These are phyloP conservation scores for Biston betularia DNA, from an alignment of 2,888 invertebrate species.

Conservation along the genomic window DNA sequence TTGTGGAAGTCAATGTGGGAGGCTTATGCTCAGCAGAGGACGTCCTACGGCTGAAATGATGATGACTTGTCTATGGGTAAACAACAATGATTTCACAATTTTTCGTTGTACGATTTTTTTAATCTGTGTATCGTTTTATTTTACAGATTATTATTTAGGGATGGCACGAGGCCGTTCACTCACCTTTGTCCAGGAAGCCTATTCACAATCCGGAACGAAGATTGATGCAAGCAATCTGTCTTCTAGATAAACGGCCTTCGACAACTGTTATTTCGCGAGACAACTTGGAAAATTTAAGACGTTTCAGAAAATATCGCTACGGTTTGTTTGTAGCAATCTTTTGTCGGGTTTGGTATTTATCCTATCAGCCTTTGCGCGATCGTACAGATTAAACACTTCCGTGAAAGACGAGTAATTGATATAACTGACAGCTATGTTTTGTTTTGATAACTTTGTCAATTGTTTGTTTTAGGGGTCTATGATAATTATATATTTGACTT, in stretches of 20 bases:
- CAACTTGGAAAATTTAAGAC: constrained; percentile 27
- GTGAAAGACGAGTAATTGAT: not conserved
- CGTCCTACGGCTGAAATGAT: too few relatives aligned
- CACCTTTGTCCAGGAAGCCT: constrained; percentile 28
- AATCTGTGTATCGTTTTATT: not conserved
- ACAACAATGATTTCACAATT: too few relatives aligned
- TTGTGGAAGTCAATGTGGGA: too few relatives aligned
- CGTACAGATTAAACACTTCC: not conserved
- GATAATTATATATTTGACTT: not conserved
- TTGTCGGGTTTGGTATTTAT: not conserved
- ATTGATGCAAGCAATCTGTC: constrained; percentile 39
- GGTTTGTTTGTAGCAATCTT: constrained; percentile 18
- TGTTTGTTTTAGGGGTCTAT: not conserved
- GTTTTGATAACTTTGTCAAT: too few relatives aligned
- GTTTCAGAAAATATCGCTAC: constrained; percentile 21
- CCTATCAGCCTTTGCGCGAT: not conserved
- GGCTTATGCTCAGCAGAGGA: too few relatives aligned
- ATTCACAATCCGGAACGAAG: constrained; percentile 31
- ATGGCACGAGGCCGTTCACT: constrained; percentile 10
- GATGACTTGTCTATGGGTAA: too few relatives aligned
- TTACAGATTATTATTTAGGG: constrained; percentile 8
- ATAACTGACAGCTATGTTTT: too few relatives aligned
- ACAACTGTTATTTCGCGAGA: constrained; percentile 29
- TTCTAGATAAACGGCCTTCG: constrained; percentile 33
- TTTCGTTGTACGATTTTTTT: not conserved